Percentiles rank a stretch among this genome's conserved stretches.
These are phyloP conservation scores for Sapajus apella DNA, from an alignment of 2,113 vertebrate species.

Conservation along the genomic window DNA sequence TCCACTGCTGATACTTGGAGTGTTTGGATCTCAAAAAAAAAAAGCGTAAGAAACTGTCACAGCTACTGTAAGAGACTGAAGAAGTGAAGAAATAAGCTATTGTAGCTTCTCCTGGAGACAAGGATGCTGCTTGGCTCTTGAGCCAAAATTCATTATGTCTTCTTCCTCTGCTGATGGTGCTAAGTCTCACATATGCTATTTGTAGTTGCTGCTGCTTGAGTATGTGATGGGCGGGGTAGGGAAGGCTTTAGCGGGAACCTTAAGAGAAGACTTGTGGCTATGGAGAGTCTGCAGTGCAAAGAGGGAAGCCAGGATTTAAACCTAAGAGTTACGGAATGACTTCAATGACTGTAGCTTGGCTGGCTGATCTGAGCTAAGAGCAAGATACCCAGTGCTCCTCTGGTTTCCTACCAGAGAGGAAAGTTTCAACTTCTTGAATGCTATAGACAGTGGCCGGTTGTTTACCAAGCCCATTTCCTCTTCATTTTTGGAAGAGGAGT, in stretches of 20 bases:
- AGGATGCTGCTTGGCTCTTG: slow-evolving; percentile 1
- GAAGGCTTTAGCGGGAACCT: background rate
- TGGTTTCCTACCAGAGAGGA: background rate
- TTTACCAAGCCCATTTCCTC: background rate
- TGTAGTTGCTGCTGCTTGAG: background rate
- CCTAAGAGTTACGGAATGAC: background rate
- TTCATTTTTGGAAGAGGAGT: background rate
- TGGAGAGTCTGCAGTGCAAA: no score
- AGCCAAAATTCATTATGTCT: slow-evolving; percentile 33
- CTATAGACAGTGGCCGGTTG: background rate
- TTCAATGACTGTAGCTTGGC: background rate
- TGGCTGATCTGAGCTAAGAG: background rate
- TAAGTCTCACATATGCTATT: background rate
- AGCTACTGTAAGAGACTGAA: slow-evolving; percentile 40
- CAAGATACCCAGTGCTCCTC: background rate
- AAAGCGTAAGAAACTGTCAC: slow-evolving; percentile 67
- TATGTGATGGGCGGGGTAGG: background rate
- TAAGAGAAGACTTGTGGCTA: background rate
- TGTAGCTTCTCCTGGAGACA: slow-evolving; percentile 45
- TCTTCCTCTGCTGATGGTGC: background rate
- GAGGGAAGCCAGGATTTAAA: background rate
- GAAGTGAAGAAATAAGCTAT: slow-evolving; percentile 56
- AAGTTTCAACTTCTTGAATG: background rate
- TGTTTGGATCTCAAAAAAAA: slow-evolving; percentile 49
- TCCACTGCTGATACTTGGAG: slow-evolving; percentile 70